A percentile compares a stretch with the other conserved stretches of the same genome.
Conservation (phyloP, 2,888 invertebrate genomes). For the Andrena camellia region DNA sequence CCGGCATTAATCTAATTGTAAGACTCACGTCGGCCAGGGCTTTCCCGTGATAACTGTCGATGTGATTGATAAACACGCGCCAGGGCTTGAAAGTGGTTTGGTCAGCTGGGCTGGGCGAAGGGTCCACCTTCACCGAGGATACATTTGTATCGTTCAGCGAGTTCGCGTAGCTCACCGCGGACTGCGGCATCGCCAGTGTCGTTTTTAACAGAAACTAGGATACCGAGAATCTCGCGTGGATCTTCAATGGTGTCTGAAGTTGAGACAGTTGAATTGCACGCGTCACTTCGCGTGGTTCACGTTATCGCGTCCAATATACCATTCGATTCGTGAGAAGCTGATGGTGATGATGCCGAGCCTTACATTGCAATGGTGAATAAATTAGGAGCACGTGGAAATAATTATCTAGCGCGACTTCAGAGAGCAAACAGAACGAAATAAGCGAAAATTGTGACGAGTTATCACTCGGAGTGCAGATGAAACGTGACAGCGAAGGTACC, state of each 20-base stretch:
- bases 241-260: not conserved
- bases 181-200: not conserved
- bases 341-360: too few species aligned
- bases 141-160: not conserved
- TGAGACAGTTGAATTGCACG: not conserved
- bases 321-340: not conserved
- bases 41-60: conserved; percentile 88
- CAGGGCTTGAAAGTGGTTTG: conserved; percentile 83
- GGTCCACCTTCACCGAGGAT: not conserved
- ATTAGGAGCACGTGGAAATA: too few species aligned
- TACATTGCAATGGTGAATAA: too few species aligned
- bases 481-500: conserved; percentile 2
- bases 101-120: not conserved
- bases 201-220: not conserved
- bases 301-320: not conserved
- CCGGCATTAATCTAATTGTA: not conserved
- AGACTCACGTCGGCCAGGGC: conserved; percentile 84
- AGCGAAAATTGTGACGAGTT: not conserved
- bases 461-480: not conserved
- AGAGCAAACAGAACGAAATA: too few species aligned
- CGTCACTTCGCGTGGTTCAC: conserved; percentile 12
- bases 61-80: conserved; percentile 88
- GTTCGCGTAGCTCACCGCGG: not conserved
- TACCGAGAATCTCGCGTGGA: not conserved
- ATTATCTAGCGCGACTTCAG: too few species aligned